phyloP scores from a whole-genome alignment of 2,888 invertebrate genomes.

The Seira musarum region DNA sequence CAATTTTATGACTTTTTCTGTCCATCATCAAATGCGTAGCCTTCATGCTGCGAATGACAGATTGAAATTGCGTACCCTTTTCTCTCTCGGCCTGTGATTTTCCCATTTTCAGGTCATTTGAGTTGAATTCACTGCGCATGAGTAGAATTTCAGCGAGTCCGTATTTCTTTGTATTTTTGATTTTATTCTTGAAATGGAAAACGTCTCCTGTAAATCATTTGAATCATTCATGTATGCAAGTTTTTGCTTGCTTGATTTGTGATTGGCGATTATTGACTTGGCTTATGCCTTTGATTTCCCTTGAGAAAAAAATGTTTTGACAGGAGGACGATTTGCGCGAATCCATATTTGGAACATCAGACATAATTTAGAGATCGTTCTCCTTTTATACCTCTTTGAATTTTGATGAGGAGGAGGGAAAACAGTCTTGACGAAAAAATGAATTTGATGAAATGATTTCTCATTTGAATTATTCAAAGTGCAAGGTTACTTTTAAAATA shows the following conservation, averaged over 20 bases:
- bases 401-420: conserved; percentile 14
- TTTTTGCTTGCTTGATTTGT: background rate
- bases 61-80: background rate
- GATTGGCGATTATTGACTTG: background rate
- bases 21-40: background rate
- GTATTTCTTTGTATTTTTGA: background rate
- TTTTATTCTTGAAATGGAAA: conserved; percentile 32
- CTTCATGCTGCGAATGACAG: background rate
- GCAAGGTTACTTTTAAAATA: conserved; percentile 36
- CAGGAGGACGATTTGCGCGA: conserved; percentile 46
- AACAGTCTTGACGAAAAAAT: conserved; percentile 20
- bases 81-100: background rate
- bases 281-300: background rate
- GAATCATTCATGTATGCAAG: background rate
- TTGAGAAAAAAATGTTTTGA: conserved; percentile 40
- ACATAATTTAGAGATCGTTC: conserved; percentile 49
- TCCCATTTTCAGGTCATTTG: conserved; percentile 56
- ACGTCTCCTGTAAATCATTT: conserved; percentile 9
- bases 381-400: conserved; percentile 30
- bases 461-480: conserved; percentile 26
- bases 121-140: too few species aligned
- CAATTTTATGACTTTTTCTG: conserved; percentile 8
- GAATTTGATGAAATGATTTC: conserved; percentile 47
- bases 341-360: conserved; percentile 53
- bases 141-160: too few species aligned